These are phyloP conservation scores for Trichopria drosophilae DNA, from an alignment of 2,888 invertebrate species.

Conservation along the genomic window DNA sequence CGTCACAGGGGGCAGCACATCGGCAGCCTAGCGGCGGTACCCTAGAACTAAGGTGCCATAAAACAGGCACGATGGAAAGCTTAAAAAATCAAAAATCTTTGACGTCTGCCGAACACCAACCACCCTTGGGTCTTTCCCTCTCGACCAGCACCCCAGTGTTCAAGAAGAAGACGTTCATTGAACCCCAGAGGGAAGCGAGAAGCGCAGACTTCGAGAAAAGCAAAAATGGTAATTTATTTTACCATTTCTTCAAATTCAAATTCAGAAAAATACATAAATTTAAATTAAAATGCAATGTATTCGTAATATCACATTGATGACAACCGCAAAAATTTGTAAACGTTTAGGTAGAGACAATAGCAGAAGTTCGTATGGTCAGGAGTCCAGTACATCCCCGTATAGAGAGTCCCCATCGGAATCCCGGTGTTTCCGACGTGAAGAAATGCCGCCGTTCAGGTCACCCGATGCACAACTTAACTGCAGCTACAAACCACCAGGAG, in stretches of 20 bases:
- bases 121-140: slow-evolving; percentile 58
- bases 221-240: slow-evolving; percentile 44
- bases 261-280: background rate
- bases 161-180: slow-evolving; percentile 61
- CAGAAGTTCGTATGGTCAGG: slow-evolving; percentile 49
- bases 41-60: slow-evolving; percentile 47
- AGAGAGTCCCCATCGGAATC: slow-evolving; percentile 51
- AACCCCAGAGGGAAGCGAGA: slow-evolving; percentile 48
- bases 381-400: slow-evolving; percentile 51
- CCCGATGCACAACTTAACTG: slow-evolving; percentile 48
- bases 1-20: slow-evolving; percentile 22
- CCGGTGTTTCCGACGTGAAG: slow-evolving; percentile 48
- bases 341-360: slow-evolving; percentile 53
- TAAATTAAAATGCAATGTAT: no score
- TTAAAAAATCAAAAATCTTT: slow-evolving; percentile 52
- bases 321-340: no score
- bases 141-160: slow-evolving; percentile 72
- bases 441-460: slow-evolving; percentile 51
- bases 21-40: slow-evolving; percentile 41
- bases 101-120: slow-evolving; percentile 54
- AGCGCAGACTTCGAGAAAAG: slow-evolving; percentile 45
- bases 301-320: no score
- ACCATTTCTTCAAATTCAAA: background rate
- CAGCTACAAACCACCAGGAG: slow-evolving; percentile 48
- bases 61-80: slow-evolving; percentile 53